Percentiles rank a stretch among this genome's conserved stretches.
phyloP scores from a whole-genome alignment of 2,888 invertebrate species.

The Stenolophus ochropezus region DNA sequence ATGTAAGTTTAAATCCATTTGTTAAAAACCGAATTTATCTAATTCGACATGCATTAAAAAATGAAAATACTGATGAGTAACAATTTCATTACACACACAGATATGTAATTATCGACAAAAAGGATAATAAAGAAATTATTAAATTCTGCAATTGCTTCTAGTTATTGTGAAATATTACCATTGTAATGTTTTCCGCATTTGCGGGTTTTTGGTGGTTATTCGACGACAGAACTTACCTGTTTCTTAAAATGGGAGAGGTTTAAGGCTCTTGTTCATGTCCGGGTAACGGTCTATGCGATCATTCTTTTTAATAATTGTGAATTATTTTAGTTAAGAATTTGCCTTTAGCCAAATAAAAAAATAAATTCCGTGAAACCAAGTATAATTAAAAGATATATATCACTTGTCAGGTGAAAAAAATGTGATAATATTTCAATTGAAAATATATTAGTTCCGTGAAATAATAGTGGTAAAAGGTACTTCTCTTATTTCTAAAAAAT shows the following conservation, averaged over 20 bases:
- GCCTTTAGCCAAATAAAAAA: slow-evolving; percentile 33
- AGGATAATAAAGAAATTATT: too few species aligned
- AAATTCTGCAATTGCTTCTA: too few species aligned
- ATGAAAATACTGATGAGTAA: too few species aligned
- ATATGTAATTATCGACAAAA: too few species aligned
- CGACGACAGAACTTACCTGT: too few species aligned
- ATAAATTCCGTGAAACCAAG: slow-evolving; percentile 20
- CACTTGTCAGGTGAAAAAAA: background rate
- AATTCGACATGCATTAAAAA: too few species aligned
- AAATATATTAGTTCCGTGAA: slow-evolving; percentile 28
- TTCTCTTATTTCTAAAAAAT: background rate
- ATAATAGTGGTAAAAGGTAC: background rate
- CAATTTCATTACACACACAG: too few species aligned
- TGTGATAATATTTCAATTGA: background rate
- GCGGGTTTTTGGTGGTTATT: slow-evolving; percentile 14
- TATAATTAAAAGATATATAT: slow-evolving; percentile 29
- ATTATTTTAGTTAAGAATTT: slow-evolving; percentile 25
- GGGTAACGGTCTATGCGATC: slow-evolving; percentile 13
- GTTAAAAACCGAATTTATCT: too few species aligned
- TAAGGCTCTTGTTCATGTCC: slow-evolving; percentile 4
- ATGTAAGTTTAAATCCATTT: too few species aligned
- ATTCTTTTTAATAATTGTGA: slow-evolving; percentile 11
- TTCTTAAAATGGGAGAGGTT: background rate
- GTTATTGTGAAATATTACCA: too few species aligned
- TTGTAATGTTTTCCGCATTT: too few species aligned